Conservation (phyloP, 2,113 vertebrate genomes). For the Megaceryle torquata region DNA sequence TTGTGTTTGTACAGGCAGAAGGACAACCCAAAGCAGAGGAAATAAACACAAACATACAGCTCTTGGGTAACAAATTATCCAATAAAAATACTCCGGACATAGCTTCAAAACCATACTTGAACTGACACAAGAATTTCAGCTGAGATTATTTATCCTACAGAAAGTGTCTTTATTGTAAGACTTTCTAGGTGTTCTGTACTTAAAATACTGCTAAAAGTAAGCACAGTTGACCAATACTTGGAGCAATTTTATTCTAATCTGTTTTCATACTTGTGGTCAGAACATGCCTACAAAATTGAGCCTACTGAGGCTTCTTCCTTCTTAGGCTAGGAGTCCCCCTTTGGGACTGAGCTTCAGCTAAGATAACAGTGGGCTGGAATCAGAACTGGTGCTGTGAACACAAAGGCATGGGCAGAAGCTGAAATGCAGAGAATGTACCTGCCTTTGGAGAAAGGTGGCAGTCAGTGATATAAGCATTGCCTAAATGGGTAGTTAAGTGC, state of each 20-base stretch:
- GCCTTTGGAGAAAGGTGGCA: neutral
- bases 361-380: neutral
- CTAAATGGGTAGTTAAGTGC: conserved; percentile 22
- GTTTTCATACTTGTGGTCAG: neutral
- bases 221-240: neutral
- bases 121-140: neutral
- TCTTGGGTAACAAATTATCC: neutral
- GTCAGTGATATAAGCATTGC: neutral
- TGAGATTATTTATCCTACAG: neutral
- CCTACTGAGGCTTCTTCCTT: neutral
- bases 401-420: neutral
- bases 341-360: neutral
- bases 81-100: neutral
- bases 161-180: neutral
- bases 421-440: neutral
- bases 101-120: neutral
- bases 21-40: neutral
- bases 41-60: neutral
- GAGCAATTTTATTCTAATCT: neutral
- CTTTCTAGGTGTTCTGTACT: neutral
- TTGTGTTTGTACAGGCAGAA: neutral
- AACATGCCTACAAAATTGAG: neutral
- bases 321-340: neutral
- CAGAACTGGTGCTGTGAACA: neutral
- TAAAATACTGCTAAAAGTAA: neutral